A percentile compares a stretch with the other conserved stretches of the same genome.
Conservation (phyloP, 2,113 vertebrate genomes). For the Petaurus breviceps region DNA sequence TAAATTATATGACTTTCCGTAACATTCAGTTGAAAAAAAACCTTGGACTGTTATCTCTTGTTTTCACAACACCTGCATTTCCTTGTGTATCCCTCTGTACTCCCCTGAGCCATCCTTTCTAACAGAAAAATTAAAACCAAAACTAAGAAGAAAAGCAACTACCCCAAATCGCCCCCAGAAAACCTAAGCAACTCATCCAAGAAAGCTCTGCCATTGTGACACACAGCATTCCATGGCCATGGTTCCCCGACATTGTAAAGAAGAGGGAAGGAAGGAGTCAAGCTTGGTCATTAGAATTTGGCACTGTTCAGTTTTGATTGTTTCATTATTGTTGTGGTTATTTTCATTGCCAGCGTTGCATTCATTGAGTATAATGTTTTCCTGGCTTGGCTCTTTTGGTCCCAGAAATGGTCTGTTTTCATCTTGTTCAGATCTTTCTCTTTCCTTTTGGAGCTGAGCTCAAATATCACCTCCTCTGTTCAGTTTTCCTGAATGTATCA, state of each 20-base stretch:
- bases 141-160: neutral
- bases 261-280: neutral
- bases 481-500: neutral
- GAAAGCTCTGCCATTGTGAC: neutral
- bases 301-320: neutral
- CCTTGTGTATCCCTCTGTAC: neutral
- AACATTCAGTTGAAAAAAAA: neutral
- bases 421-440: neutral
- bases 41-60: neutral
- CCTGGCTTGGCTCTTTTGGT: neutral
- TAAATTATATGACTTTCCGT: neutral
- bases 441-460: neutral
- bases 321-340: neutral
- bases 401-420: neutral
- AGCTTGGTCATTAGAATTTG: neutral
- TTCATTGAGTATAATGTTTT: neutral
- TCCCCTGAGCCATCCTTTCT: neutral
- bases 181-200: neutral
- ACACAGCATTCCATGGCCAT: neutral
- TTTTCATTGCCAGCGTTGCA: neutral
- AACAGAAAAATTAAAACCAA: neutral
- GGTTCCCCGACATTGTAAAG: neutral
- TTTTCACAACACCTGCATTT: neutral
- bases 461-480: neutral
- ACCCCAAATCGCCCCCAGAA: neutral